Conservation (phyloP, 2,797 vertebrate genomes). For the Chiroxiphia lanceolata region DNA sequence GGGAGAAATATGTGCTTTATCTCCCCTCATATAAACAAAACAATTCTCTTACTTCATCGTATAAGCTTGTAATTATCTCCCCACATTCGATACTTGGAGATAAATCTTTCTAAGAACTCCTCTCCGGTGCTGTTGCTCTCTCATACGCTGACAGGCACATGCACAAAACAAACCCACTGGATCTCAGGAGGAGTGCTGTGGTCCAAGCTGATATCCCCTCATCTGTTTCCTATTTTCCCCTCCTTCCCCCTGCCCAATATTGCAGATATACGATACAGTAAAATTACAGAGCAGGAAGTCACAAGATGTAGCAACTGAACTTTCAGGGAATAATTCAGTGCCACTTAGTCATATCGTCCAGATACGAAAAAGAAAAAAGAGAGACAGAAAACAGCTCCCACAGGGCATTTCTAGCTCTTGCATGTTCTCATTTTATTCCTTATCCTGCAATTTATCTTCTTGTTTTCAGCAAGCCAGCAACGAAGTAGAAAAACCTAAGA, state of each 20-base stretch:
- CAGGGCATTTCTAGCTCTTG: not conserved
- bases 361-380: not conserved
- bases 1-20: slow-evolving; percentile 35
- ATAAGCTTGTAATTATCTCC: slow-evolving; percentile 12
- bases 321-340: slow-evolving; percentile 15
- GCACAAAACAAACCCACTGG: not conserved
- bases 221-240: slow-evolving; percentile 35
- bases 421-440: slow-evolving; percentile 14
- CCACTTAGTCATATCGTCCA: not conserved
- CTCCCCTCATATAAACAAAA: slow-evolving; percentile 16
- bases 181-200: not conserved
- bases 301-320: not conserved
- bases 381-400: not conserved
- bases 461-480: slow-evolving; percentile 25
- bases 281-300: slow-evolving; percentile 16
- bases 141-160: not conserved
- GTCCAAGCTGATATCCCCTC: not conserved
- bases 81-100: not conserved
- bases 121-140: not conserved
- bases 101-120: not conserved
- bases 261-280: not conserved
- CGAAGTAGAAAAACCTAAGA: not conserved
- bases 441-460: slow-evolving; percentile 27
- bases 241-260: not conserved
- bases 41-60: slow-evolving; percentile 17